Evolutionary conservation across 1,140 invertebrate species (phyloP).

Genomic region (Drosophila sulfurigaster): DNA sequence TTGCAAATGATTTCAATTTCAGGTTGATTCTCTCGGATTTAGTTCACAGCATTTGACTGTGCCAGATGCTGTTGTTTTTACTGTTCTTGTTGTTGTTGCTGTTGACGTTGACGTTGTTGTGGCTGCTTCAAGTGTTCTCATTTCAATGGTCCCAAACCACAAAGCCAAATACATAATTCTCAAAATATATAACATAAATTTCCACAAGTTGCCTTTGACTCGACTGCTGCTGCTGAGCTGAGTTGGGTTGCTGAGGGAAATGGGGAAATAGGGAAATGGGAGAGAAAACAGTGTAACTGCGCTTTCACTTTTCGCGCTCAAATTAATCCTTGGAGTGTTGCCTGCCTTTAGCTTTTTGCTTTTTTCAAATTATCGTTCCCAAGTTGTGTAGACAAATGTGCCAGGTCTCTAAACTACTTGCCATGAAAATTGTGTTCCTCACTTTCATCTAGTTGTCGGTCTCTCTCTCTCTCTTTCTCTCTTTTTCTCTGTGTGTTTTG

Average conservation of each 20-base stretch:
- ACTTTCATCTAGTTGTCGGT: not conserved
- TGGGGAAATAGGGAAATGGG: conserved; percentile 41
- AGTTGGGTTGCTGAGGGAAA: conserved; percentile 19
- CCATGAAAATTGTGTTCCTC: conserved; percentile 45
- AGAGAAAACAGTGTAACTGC: conserved; percentile 41
- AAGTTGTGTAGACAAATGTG: conserved; percentile 59
- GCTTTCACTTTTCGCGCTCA: conserved; percentile 70
- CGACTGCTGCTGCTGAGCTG: conserved; percentile 15
- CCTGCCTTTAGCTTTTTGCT: conserved; percentile 28
- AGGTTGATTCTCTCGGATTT: conserved; percentile 36
- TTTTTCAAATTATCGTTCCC: conserved; percentile 75
- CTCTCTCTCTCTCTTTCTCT: not conserved
- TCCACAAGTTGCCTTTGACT: conserved; percentile 52
- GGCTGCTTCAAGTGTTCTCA: conserved; percentile 36
- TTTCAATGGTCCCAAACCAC: conserved; percentile 51
- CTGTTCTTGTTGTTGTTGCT: conserved; percentile 4
- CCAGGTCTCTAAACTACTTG: conserved; percentile 54
- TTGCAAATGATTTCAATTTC: conserved; percentile 64
- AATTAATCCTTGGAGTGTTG: conserved; percentile 69
- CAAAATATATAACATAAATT: conserved; percentile 68
- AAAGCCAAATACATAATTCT: conserved; percentile 67
- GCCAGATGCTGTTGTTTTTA: conserved; percentile 8
- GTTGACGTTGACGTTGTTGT: not conserved
- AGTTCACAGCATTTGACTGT: conserved; percentile 27
- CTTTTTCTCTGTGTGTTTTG: not conserved